Evolutionary conservation across 1,140 invertebrate genomes (phyloP).

Genomic region (Apis dorsata): DNA sequence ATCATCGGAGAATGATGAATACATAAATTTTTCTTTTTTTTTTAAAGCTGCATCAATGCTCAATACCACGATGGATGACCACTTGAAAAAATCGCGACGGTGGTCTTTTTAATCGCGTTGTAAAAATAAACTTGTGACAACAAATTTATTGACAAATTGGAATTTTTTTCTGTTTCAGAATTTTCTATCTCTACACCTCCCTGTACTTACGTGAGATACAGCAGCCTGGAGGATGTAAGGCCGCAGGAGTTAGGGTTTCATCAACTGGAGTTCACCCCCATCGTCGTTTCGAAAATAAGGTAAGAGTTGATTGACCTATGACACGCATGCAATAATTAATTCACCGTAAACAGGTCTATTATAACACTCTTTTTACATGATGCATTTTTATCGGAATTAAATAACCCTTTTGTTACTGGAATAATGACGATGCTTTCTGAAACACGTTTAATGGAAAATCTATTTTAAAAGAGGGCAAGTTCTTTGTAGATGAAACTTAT

Average conservation of each 20-base stretch:
- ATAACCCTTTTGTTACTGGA: background rate
- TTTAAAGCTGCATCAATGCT: too few species aligned
- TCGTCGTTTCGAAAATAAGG: conserved; percentile 80
- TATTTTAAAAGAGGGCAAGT: background rate
- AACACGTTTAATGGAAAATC: background rate
- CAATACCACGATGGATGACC: too few species aligned
- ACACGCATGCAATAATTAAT: background rate
- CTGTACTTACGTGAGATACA: conserved; percentile 76
- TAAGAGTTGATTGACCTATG: conserved; percentile 54
- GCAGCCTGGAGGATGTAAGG: conserved; percentile 75
- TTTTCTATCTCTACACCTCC: conserved; percentile 60
- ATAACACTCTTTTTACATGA: too few species aligned
- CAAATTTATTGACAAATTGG: background rate
- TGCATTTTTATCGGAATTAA: conserved; percentile 14
- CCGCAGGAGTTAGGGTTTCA: conserved; percentile 75
- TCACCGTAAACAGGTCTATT: background rate
- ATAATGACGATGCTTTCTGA: background rate
- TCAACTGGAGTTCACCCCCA: conserved; percentile 77
- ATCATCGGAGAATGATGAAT: too few species aligned
- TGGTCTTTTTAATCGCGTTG: too few species aligned
- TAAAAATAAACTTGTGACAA: background rate
- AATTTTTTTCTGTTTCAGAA: conserved; percentile 66
- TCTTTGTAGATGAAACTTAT: background rate
- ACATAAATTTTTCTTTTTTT: too few species aligned
- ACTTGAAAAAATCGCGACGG: too few species aligned